Conservation (phyloP, 1,140 invertebrate species). For the Dendrolimus kikuchii region DNA sequence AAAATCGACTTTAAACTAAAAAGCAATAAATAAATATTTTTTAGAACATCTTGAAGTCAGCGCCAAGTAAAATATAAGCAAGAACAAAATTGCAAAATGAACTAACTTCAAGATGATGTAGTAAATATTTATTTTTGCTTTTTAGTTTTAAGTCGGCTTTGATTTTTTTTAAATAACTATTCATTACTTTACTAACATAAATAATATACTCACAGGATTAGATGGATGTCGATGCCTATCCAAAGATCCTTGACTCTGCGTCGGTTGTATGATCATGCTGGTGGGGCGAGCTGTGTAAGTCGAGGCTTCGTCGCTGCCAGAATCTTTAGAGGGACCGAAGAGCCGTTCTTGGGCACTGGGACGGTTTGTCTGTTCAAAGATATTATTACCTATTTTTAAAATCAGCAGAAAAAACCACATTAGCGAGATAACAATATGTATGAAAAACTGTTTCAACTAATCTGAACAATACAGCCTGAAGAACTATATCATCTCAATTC, state of each 20-base stretch:
- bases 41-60: no score
- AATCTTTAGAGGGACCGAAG: constrained; percentile 70
- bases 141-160: no score
- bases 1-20: no score
- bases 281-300: constrained; percentile 46
- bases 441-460: no score
- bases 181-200: background rate
- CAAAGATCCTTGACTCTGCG: constrained; percentile 50
- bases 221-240: constrained; percentile 52
- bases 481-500: background rate
- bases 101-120: no score
- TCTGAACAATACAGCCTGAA: background rate
- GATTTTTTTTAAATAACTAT: no score
- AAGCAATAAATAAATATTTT: no score
- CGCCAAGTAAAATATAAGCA: no score
- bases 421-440: no score
- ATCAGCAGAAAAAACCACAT: no score
- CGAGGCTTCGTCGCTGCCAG: constrained; percentile 32
- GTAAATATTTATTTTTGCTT: no score
- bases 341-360: constrained; percentile 75
- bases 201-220: constrained; percentile 43
- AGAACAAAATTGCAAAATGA: no score
- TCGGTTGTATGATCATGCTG: constrained; percentile 39
- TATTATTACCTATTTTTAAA: background rate
- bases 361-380: constrained; percentile 26